Evolutionary conservation across 2,113 vertebrate genomes (phyloP), one percentile per base, ranked within the genome.

Genomic region (Junco hyemalis): DNA sequence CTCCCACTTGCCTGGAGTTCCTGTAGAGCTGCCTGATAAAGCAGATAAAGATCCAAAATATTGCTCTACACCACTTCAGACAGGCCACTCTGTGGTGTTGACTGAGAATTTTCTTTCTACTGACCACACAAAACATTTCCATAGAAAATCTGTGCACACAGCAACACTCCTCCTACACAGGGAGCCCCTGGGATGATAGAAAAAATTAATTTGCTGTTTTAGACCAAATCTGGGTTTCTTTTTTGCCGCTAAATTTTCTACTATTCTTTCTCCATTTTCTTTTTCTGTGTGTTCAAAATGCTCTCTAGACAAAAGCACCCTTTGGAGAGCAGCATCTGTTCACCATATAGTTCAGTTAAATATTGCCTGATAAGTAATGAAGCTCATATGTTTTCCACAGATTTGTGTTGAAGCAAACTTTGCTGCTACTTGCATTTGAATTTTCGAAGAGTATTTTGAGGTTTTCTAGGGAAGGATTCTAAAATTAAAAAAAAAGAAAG

Each of bases 261-360:
- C 17, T 33, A 1, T 51, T 66, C 59, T 61, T 66, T 74, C 50
- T 76, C 63, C 4, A 17, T 45, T 65, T 82, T 70, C 26, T 50
- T 57, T 56, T 76, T 54, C 51, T 60, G 53, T 54, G 23, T 33
- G 33, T n/a, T 87, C n/a, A 38, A 66, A 86, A 93, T 42, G n/a
- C 54, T 38, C 79, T 74, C 89, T 38, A 83, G 61, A 79, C 47
- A 86, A 86, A 90, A 88, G 70, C 74, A 74, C 53, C 72, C 89
- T 90, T 92, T 82, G 50, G 84, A 86, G 91, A 92, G 54, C 71
- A 81, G 87, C 92, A 95, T 92, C 87, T 94, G 91, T 88, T 96
- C 81, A 65, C 45, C 76, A 51, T 44, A 23, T 86, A 69, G 69
- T 82, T 95, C 50, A 45, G 89, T 88, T 92, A 95, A 95, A 86